Base-by-base conservation (phyloP, 1,140 invertebrate species). In the Temnothorax nylanderi region DNA sequence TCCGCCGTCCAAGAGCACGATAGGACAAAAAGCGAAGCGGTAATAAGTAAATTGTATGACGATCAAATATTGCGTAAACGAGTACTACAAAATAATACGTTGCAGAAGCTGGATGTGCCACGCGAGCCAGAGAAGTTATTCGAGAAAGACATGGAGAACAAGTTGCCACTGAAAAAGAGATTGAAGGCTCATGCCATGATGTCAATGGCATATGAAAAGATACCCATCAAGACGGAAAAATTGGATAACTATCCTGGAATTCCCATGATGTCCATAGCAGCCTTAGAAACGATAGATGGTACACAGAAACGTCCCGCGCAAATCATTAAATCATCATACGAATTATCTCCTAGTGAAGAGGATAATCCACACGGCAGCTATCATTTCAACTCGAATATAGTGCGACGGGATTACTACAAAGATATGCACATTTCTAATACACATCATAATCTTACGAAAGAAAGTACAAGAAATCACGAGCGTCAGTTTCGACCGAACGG, bases 81-180 rank as follows among this genome's bases (percentile, higher is more conserved):
- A 18, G 65, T 91, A 18, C 34, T 91, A 32, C 86, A 92, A n/a
- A 82, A 54, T 10, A 93, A 92, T 44, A 60, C 92, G 6, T 71
- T 92, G 41, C 85, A 93, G 6, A 89, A 90, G 4, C 67, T 90
- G 6, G 87, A 91, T 5, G 26, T 88, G 13, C 91, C 91, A 18
- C 82, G 80, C 51, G 90, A 93, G 6, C 21, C 78, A 10, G 89
- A 93, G 11, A 86, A 92, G 41, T 85, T 85, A 26, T 89, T 81
- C 21, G 87, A 86, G 13, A 92, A 88, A 11, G 80, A 88, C 16
- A 56, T 91, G 2, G 90, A 92, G 18, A 93, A 89, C 34, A 95
- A 93, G 49, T 74, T 95, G 49, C 95, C 95, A 2, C 72, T 95
- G 11, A 95, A 95, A 47, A 95, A 95, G 60, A 89, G 95, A 56